Percentiles rank a stretch among this genome's conserved stretches.
phyloP scores from a whole-genome alignment of 2,113 vertebrate genomes.

The Pteruthius melanotis region DNA sequence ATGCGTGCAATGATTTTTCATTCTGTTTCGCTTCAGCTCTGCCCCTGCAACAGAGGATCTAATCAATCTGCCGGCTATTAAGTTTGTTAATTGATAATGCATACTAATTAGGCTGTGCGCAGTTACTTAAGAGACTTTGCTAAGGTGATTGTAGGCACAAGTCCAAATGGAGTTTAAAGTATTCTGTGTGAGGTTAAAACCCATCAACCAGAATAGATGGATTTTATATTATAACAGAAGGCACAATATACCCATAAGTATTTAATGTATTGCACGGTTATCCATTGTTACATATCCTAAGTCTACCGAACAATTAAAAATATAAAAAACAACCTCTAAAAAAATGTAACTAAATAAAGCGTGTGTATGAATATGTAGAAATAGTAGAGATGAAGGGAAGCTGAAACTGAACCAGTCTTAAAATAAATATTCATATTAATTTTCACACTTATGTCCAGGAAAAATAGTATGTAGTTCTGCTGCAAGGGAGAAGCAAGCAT shows the following conservation, averaged over 20 bases:
- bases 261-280: slow-evolving; percentile 80
- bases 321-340: slow-evolving; percentile 62
- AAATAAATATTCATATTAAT: slow-evolving; percentile 61
- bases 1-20: slow-evolving; percentile 91
- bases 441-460: slow-evolving; percentile 57
- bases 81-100: slow-evolving; percentile 99
- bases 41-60: slow-evolving; percentile 98
- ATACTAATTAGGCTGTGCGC: slow-evolving; percentile 99
- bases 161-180: slow-evolving; percentile 99
- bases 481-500: slow-evolving; percentile 8
- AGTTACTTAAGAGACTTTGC: slow-evolving; percentile 99
- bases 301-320: slow-evolving; percentile 75
- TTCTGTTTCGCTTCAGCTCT: slow-evolving; percentile 98
- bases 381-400: background rate
- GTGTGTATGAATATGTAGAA: background rate
- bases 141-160: slow-evolving; percentile 99
- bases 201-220: slow-evolving; percentile 91
- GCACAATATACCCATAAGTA: slow-evolving; percentile 82
- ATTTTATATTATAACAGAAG: slow-evolving; percentile 88
- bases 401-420: slow-evolving; percentile 30
- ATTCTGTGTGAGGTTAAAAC: slow-evolving; percentile 99
- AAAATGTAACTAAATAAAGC: slow-evolving; percentile 47
- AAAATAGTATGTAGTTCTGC: background rate
- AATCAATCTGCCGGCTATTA: slow-evolving; percentile 99
- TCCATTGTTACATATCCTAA: slow-evolving; percentile 77